Base-by-base conservation (phyloP, 53 echinoderm and acorn worm species). In the Mesocentrotus franciscanus region DNA sequence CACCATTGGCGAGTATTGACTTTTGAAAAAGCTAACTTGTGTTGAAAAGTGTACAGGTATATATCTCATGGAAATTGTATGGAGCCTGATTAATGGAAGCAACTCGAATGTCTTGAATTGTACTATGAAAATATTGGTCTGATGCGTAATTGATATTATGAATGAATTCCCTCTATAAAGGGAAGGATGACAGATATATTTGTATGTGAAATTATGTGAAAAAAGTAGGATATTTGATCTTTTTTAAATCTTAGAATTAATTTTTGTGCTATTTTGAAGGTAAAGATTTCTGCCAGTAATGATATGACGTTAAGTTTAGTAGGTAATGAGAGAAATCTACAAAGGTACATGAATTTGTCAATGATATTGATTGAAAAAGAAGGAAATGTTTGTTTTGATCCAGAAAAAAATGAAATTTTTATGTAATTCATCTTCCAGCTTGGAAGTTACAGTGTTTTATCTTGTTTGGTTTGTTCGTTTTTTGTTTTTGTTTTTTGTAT, bases 31-130 rank as follows among this genome's bases (percentile, higher is more conserved):
- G 35, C 29, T 72, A 72, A 27, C 15, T 72, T 81, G 36, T 16
- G 58, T 85, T 85, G 24, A 57, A 85, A 85, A 26, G 57, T 85
- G 87, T 85, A 85, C 87, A 85, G 87, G 26, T 85, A n/a, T 85
- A n/a, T 85, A 57, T 26, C 56, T 57, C 87, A 85, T 85, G 26
- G 87, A 85, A 57, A 10, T 56, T 16, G 39, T 57, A 85, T 85
- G 11, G 83, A 83, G 75, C 75, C 75, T 83, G 83, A 42, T n/a
- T 79, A 0, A 8, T 85, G 9, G 27, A 57, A 85, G 58, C 87
- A 85, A 85, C 87, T 85, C 87, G 17, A 85, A 11, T 26, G 12
- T 56, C 87, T 85, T 83, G 36, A 26, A n/a, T 56, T 27, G 87
- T 57, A 85, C 87, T 85, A 57, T 27, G 35, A 57, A 85, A 56